Evolutionary conservation across 2,888 invertebrate species (phyloP).

Genomic region (Tetanocera ferruginea): DNA sequence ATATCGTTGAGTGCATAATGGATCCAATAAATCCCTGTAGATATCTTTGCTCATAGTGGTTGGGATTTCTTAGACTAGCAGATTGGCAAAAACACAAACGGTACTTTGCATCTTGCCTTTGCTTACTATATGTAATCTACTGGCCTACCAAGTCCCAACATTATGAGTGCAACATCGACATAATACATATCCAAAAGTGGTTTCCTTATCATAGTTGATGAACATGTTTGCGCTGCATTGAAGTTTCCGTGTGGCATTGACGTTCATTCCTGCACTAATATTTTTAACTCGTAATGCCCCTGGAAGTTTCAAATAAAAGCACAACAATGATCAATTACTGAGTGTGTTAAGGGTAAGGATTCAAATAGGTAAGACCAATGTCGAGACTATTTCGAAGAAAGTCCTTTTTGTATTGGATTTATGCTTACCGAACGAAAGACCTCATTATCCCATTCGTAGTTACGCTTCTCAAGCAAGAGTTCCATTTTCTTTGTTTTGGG

Average conservation of each 20-base stretch:
- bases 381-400: neutral
- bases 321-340: constrained; percentile 51
- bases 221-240: constrained; percentile 59
- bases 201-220: neutral
- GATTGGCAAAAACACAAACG: constrained; percentile 56
- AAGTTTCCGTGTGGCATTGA: constrained; percentile 61
- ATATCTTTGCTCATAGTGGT: constrained; percentile 59
- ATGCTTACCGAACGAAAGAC: constrained; percentile 47
- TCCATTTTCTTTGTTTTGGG: constrained; percentile 40
- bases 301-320: constrained; percentile 65
- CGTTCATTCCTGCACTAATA: constrained; percentile 40
- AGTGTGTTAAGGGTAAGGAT: too few relatives aligned
- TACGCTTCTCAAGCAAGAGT: constrained; percentile 50
- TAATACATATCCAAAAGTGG: neutral
- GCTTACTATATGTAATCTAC: constrained; percentile 59
- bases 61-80: constrained; percentile 71
- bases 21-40: too few relatives aligned
- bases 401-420: neutral
- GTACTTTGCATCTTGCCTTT: constrained; percentile 22
- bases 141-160: constrained; percentile 71
- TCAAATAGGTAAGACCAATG: too few relatives aligned
- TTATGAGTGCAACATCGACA: constrained; percentile 63
- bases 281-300: constrained; percentile 59
- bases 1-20: too few relatives aligned
- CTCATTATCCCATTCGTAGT: constrained; percentile 52